Evolutionary conservation across 2,797 vertebrate species (phyloP), one percentile per base, ranked within the genome.

Genomic region (Rhyacichthys aspro): DNA sequence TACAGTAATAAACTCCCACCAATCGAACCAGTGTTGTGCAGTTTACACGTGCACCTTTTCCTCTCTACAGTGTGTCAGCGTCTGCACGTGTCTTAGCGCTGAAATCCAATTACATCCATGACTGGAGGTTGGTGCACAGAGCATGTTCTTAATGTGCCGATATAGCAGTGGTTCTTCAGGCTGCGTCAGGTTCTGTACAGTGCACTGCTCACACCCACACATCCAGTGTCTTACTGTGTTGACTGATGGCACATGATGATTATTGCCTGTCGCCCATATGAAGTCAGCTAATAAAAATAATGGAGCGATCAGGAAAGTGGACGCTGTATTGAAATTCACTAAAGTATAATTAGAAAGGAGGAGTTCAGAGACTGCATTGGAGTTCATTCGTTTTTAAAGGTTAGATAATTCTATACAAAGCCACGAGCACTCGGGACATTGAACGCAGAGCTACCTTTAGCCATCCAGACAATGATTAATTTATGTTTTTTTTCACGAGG

Each of bases 41-140:
- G 62, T 53, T 65, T 36, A 67, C 43, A 12, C 19, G 1, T 68
- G 59, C 58, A 71, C 62, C 36, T 63, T 50, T 23, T 71, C 23
- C 67, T 55, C 67, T 55, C 42, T 48, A 53, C 58, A 67, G 14
- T 43, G 62, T 14, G 18, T 47, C 16, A 7, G 23, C 33, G 16
- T 42, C 9, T 41, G 59, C 41, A 43, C 19, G 11, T 61, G 55
- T 41, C 32, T 55, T 1, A 0, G 59, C 56, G 71, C 42, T 45
- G 53, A 67, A 78, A 79, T 79, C 66, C 71, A 76, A 78, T 83
- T 79, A 76, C 67, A 78, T 67, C 70, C 67, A 64, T 69, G 63
- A 80, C 44, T 74, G 70, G 70, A 70, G 72, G 61, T 62, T 16
- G 2, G 47, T 1, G 1, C 37, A 62, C 18, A 43, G 59, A 67